A percentile compares a stretch with the other conserved stretches of the same genome.
phyloP scores from a whole-genome alignment of 2,888 invertebrate genomes.

The Coleophora deauratella region DNA sequence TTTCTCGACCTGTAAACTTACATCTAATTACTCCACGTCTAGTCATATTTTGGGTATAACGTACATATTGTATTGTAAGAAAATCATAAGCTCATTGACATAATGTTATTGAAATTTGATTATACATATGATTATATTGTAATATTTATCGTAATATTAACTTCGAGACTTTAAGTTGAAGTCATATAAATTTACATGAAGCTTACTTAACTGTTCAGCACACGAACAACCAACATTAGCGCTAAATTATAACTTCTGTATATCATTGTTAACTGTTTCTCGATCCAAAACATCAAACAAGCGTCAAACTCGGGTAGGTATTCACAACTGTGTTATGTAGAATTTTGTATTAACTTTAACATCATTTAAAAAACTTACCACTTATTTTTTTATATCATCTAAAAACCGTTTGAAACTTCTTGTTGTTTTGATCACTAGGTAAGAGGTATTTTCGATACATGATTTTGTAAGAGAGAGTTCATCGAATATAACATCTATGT shows the following conservation, averaged over 20 bases:
- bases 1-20: too few species aligned
- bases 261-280: not conserved
- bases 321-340: slow-evolving; percentile 47
- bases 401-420: slow-evolving; percentile 61
- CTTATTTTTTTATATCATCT: slow-evolving; percentile 49
- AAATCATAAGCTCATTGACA: too few species aligned
- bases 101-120: too few species aligned
- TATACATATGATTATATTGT: too few species aligned
- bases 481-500: too few species aligned
- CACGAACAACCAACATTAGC: not conserved
- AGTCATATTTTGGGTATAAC: too few species aligned
- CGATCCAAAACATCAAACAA: slow-evolving; percentile 1
- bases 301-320: slow-evolving; percentile 1
- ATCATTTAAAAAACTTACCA: slow-evolving; percentile 64
- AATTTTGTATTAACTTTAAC: slow-evolving; percentile 67
- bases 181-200: too few species aligned
- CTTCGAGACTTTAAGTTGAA: too few species aligned
- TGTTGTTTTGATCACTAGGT: slow-evolving; percentile 55
- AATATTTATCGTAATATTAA: too few species aligned
- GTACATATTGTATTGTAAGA: too few species aligned
- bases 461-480: not conserved
- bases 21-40: too few species aligned
- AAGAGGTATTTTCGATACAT: slow-evolving; percentile 68
- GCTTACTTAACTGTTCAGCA: not conserved
- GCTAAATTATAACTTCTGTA: not conserved